These are phyloP conservation scores for Hemibagrus wyckioides DNA, from an alignment of 2,113 vertebrate genomes.

Conservation along the genomic window DNA sequence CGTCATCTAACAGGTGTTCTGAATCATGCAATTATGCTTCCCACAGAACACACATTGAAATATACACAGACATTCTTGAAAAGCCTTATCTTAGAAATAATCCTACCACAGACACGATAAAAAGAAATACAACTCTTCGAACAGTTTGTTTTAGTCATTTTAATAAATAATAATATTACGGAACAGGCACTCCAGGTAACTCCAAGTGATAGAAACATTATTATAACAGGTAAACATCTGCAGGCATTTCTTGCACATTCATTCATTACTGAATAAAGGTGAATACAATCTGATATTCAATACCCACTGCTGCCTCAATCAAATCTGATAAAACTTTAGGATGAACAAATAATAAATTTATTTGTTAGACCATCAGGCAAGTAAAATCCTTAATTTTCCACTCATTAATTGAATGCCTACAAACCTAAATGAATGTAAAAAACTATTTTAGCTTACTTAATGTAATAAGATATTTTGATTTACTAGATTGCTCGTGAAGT, in stretches of 20 bases:
- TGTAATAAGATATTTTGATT: background rate
- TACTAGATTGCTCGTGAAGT: background rate
- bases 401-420: background rate
- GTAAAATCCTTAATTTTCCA: background rate
- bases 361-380: background rate
- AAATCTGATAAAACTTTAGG: background rate
- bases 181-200: background rate
- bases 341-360: background rate
- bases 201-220: background rate
- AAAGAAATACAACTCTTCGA: background rate
- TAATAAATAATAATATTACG: background rate
- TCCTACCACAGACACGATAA: background rate
- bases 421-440: too few relatives aligned
- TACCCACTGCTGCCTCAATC: background rate
- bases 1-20: conserved; percentile 39
- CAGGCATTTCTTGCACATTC: background rate
- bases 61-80: background rate
- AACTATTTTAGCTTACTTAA: background rate
- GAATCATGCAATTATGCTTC: conserved; percentile 38
- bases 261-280: background rate
- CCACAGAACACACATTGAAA: background rate
- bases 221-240: background rate
- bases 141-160: background rate
- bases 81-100: background rate
- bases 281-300: background rate